Base-by-base conservation (phyloP, 2,113 vertebrate species). In the Phasianus colchicus region DNA sequence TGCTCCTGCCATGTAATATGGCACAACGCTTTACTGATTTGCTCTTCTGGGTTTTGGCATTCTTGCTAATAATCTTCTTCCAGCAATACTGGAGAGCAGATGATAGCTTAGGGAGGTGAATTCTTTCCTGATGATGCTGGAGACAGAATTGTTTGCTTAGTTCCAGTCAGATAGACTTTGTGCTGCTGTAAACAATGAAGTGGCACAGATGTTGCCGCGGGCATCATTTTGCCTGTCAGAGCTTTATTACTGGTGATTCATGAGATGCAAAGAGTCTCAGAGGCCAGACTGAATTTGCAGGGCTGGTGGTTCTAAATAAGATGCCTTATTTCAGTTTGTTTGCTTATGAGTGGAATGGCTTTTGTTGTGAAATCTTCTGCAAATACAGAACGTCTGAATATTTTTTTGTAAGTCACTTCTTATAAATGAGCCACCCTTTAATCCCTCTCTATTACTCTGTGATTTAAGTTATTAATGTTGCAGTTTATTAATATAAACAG, bases 51-150 rank as follows among this genome's bases (percentile, higher is more conserved):
- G 9, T 66, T 94, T 88, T 91, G 55, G 21, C 5, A 3, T 40
- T 78, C 34, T 61, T 91, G 63, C 30, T 85, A 36, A 43, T 85
- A n/a, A 9, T 83, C 16, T 60, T 77, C 11, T 47, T 81, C 47
- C 27, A 80, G 2, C 55, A 64, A 73, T 71, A 21, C 34, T 64
- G 50, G 67, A 57, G 75, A 93, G 72, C 71, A 83, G 75, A 40
- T 63, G 38, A n/a, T 38, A 74, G 40, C 10, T 76, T 36, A 93
- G 93, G 72, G 94, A 95, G 91, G 95, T 97, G 97, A 97, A 98
- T 97, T 98, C 97, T 95, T 97, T 74, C 71, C 80, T 95, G 75
- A 60, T 77, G 40, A 64, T 71, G 60, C 74, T 88, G 58, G 83
- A 78, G 69, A 85, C 34, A 64, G 77, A 95, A 90, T 85, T 91